phyloP scores from a whole-genome alignment of 2,797 vertebrate genomes.

The Darevskia nairensis region DNA sequence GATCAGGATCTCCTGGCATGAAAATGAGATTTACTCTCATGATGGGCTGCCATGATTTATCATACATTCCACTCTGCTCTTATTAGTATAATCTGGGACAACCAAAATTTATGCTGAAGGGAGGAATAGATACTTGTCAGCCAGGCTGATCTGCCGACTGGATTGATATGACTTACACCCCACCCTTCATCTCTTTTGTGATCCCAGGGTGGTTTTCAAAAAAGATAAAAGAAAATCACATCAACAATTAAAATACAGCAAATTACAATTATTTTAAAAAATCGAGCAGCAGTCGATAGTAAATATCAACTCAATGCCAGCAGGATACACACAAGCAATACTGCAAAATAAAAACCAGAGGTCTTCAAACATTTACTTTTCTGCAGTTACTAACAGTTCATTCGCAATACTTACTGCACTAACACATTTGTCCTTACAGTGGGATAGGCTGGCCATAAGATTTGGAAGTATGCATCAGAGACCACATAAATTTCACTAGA shows the following conservation, averaged over 20 bases:
- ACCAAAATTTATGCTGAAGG: background rate
- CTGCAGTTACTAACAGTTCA: background rate
- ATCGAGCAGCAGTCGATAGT: too few relatives aligned
- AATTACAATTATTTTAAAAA: too few relatives aligned
- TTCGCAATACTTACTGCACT: background rate
- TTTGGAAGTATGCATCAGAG: background rate
- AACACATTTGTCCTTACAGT: background rate
- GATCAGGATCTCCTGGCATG: background rate
- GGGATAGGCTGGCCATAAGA: background rate
- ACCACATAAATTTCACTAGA: background rate
- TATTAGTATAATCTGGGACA: background rate
- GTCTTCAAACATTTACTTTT: background rate
- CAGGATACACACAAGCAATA: rapidly evolving
- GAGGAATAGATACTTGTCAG: background rate
- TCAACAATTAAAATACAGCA: too few relatives aligned
- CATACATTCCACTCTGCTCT: background rate
- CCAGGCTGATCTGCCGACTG: background rate
- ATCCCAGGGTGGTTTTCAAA: too few relatives aligned
- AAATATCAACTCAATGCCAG: too few relatives aligned
- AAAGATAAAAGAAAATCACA: too few relatives aligned
- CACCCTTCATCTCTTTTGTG: too few relatives aligned
- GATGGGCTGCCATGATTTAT: background rate
- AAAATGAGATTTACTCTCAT: background rate
- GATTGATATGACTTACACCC: too few relatives aligned
- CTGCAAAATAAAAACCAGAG: background rate